Evolutionary conservation across 2,888 invertebrate species (phyloP).

Genomic region (Ochropleura plecta): DNA sequence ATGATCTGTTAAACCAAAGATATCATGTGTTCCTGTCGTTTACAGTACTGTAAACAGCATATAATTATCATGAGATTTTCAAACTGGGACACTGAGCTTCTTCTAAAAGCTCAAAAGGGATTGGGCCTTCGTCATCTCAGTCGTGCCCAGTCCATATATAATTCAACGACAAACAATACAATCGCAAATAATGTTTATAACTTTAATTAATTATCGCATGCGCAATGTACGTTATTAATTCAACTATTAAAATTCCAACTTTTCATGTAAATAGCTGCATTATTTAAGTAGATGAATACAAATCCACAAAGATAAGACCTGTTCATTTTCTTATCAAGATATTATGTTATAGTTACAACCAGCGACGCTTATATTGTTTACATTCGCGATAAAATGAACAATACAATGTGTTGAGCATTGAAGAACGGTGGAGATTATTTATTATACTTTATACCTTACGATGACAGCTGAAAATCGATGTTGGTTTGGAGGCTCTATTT

Average conservation of each 20-base stretch:
- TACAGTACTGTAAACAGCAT: background rate
- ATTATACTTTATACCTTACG: constrained; percentile 23
- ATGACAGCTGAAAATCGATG: constrained; percentile 40
- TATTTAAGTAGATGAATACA: constrained; percentile 23
- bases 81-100: background rate
- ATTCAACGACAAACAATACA: constrained; percentile 1
- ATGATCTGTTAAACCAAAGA: background rate
- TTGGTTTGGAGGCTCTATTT: constrained; percentile 35
- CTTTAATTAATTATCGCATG: constrained; percentile 3
- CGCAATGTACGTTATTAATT: constrained; percentile 25
- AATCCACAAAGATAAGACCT: constrained; percentile 44
- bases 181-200: constrained; percentile 16
- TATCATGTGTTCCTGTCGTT: background rate
- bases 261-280: constrained; percentile 14
- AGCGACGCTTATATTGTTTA: constrained; percentile 50
- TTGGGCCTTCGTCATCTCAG: background rate
- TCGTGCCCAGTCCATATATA: background rate
- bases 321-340: constrained; percentile 49
- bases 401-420: constrained; percentile 49
- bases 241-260: constrained; percentile 6
- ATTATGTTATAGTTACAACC: constrained; percentile 39
- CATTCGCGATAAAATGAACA: constrained; percentile 50
- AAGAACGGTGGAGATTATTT: constrained; percentile 33
- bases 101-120: background rate
- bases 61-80: background rate